These are phyloP conservation scores for Magallana nippona DNA, from an alignment of 2,888 invertebrate species.

Conservation along the genomic window DNA sequence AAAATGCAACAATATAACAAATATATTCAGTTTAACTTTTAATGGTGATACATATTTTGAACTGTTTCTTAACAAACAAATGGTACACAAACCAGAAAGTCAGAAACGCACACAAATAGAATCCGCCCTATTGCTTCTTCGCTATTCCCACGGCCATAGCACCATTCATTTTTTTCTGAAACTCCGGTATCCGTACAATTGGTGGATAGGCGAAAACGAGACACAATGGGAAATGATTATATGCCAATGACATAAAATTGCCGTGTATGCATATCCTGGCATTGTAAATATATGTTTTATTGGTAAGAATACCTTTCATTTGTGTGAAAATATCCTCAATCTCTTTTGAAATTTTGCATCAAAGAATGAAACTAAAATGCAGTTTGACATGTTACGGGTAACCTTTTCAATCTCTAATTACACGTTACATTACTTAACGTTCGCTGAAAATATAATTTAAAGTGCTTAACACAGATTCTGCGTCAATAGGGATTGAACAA, in stretches of 20 bases:
- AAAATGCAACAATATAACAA: too few species aligned
- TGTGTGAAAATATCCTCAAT: background rate
- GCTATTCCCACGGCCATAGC: background rate
- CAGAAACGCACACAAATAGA: background rate
- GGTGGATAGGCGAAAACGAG: background rate
- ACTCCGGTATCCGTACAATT: background rate
- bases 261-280: constrained; percentile 14
- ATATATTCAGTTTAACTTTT: too few species aligned
- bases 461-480: constrained; percentile 26
- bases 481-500: background rate
- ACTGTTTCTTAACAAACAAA: background rate
- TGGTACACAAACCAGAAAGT: background rate
- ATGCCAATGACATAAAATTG: constrained; percentile 5
- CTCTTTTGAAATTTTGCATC: background rate
- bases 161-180: background rate
- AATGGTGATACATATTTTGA: too few species aligned
- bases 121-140: background rate
- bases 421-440: background rate
- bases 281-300: constrained; percentile 29
- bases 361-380: background rate
- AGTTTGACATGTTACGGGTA: constrained; percentile 3
- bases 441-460: constrained; percentile 21
- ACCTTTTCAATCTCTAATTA: constrained; percentile 25
- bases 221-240: constrained; percentile 9
- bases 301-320: constrained; percentile 20